Evolutionary conservation across 2,113 vertebrate species (phyloP).

Genomic region (Sceloporus tristichus): DNA sequence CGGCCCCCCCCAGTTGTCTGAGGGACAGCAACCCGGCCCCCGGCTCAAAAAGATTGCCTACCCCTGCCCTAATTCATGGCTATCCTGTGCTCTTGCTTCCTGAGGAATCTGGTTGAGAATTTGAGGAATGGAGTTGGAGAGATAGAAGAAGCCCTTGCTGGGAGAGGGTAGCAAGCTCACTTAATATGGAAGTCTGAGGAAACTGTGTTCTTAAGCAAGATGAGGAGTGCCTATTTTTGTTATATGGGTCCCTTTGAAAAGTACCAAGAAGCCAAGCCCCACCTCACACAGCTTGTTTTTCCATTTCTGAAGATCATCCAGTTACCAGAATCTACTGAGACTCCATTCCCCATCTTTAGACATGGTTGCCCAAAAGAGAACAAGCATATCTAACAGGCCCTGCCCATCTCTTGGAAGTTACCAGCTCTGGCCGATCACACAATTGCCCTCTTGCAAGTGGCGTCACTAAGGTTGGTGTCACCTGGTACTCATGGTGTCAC

Average conservation of each 20-base stretch:
- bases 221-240: background rate
- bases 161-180: background rate
- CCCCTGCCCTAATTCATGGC: background rate
- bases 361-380: background rate
- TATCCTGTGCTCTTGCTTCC: background rate
- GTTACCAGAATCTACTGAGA: background rate
- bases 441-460: too few relatives aligned
- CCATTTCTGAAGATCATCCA: background rate
- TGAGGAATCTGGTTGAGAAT: background rate
- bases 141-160: background rate
- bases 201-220: background rate
- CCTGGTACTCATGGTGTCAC: too few relatives aligned
- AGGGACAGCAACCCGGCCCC: too few relatives aligned
- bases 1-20: too few relatives aligned
- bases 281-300: too few relatives aligned
- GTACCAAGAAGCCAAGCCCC: background rate
- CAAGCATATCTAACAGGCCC: background rate
- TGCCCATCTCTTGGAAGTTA: background rate
- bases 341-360: background rate
- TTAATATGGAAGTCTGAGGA: background rate
- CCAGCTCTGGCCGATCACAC: background rate
- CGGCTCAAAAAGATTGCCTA: too few relatives aligned
- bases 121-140: too few relatives aligned
- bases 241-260: background rate
- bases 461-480: too few relatives aligned